phyloP scores from a whole-genome alignment of 2,888 invertebrate species.

The Drosophila trichaetosa region DNA sequence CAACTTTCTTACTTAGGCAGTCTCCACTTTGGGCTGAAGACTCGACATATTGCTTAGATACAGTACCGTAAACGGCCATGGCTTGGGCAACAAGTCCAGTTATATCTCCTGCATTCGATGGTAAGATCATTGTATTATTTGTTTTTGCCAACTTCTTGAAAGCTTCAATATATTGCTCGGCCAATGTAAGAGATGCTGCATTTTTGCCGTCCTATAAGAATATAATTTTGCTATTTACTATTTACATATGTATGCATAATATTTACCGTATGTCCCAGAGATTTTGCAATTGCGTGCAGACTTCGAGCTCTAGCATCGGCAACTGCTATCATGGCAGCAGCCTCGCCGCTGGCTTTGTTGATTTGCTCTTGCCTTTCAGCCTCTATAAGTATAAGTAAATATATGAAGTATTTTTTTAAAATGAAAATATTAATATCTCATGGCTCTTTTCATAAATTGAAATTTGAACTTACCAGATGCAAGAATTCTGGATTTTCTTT shows the following conservation, averaged over 20 bases:
- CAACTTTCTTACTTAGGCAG: constrained; percentile 45
- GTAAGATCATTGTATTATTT: constrained; percentile 97
- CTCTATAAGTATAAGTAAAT: constrained; percentile 86
- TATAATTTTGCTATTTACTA: neutral
- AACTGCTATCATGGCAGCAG: constrained; percentile 94
- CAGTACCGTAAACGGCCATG: constrained; percentile 82
- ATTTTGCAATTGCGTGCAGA: constrained; percentile 90
- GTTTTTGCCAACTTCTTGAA: constrained; percentile 97
- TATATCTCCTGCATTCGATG: constrained; percentile 91
- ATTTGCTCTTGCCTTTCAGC: constrained; percentile 97
- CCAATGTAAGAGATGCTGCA: constrained; percentile 96
- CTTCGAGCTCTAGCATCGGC: constrained; percentile 96
- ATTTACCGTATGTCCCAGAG: constrained; percentile 81
- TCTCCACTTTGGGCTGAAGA: constrained; percentile 29
- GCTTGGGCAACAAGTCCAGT: constrained; percentile 83
- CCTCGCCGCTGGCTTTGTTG: constrained; percentile 96
- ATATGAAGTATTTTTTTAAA: neutral
- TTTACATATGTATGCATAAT: neutral
- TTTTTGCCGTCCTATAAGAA: constrained; percentile 89
- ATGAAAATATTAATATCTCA: neutral
- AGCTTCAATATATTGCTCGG: constrained; percentile 97
- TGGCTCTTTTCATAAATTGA: neutral
- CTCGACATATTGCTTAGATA: constrained; percentile 60
- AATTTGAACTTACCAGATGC: constrained; percentile 89
- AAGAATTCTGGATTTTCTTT: constrained; percentile 95